Conservation (phyloP, 2,888 invertebrate genomes). For the Sinopyrophorus schimmeli region DNA sequence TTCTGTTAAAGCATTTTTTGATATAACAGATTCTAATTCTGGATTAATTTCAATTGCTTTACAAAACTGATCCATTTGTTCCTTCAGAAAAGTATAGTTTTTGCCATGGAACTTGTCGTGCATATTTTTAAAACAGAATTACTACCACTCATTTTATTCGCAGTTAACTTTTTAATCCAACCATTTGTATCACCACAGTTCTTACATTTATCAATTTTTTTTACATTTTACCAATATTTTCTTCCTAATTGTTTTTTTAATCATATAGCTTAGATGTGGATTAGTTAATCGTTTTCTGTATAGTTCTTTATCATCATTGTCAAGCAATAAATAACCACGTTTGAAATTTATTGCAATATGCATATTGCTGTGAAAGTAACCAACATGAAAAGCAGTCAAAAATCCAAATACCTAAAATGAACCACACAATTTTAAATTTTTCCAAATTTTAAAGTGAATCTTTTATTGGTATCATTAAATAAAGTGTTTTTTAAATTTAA, state of each 20-base stretch:
- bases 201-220: slow-evolving; percentile 79
- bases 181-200: slow-evolving; percentile 87
- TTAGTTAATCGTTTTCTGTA: slow-evolving; percentile 74
- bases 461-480: slow-evolving; percentile 84
- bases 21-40: slow-evolving; percentile 73
- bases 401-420: slow-evolving; percentile 95
- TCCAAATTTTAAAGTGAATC: slow-evolving; percentile 86
- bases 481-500: no score
- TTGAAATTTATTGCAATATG: slow-evolving; percentile 93
- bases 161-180: slow-evolving; percentile 83
- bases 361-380: slow-evolving; percentile 91
- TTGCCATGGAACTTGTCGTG: slow-evolving; percentile 87
- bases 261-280: slow-evolving; percentile 83
- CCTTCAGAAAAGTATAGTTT: slow-evolving; percentile 64
- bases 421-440: slow-evolving; percentile 94
- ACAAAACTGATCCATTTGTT: slow-evolving; percentile 63
- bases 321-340: slow-evolving; percentile 83
- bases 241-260: slow-evolving; percentile 83
- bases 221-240: slow-evolving; percentile 85
- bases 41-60: slow-evolving; percentile 77
- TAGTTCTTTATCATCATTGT: slow-evolving; percentile 65
- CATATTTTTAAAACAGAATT: slow-evolving; percentile 85
- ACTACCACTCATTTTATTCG: slow-evolving; percentile 49
- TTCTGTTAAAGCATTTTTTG: slow-evolving; percentile 64
- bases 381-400: slow-evolving; percentile 98